Evolutionary conservation across 2,888 invertebrate genomes (phyloP), one percentile per base, ranked within the genome.

Genomic region (Mythimna vitellina): DNA sequence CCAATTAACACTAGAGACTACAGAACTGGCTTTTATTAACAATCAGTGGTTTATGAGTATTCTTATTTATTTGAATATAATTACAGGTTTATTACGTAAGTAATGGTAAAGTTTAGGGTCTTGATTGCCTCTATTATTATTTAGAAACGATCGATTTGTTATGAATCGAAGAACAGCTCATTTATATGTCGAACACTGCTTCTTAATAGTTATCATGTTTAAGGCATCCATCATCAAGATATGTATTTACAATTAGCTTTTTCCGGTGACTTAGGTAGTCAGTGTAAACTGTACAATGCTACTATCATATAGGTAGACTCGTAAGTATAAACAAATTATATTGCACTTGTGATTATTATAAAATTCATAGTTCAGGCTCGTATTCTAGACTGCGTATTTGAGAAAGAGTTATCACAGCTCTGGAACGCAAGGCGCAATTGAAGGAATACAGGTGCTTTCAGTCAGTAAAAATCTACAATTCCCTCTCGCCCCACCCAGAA

Each of bases 1-100:
- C 81, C 87, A 87, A 88, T 90, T 88, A 89, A 86, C 84, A 81
- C 85, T 78, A 85, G 82, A 85, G 85, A 80, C 76, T 80, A 82
- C 75, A 77, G 68, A 79, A 70, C 83, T 73, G 76, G 67, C 54
- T 80, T 80, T 73, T 80, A 81, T 80, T 83, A 77, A 83, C 80
- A 80, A 83, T 84, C 81, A 83, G 78, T 80, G 79, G 76, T 83
- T 82, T 69, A 85, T 85, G 29, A 42, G 25, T 61, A 72, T 68
- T 71, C 35, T 75, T 62, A 66, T 70, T 63, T 58, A 74, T 61
- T 57, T 62, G 64, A 70, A 81, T 65, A 63, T 70, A 71, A 81
- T 78, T 57, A 81, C 53, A 32, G 62, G 63, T 79, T 81, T 78
- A 60, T 78, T 68, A 35, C 53, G 20, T 38, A 57, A 57, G 35